Base-by-base conservation (phyloP, 1,140 invertebrate species). In the Lordiphosa mommai region DNA sequence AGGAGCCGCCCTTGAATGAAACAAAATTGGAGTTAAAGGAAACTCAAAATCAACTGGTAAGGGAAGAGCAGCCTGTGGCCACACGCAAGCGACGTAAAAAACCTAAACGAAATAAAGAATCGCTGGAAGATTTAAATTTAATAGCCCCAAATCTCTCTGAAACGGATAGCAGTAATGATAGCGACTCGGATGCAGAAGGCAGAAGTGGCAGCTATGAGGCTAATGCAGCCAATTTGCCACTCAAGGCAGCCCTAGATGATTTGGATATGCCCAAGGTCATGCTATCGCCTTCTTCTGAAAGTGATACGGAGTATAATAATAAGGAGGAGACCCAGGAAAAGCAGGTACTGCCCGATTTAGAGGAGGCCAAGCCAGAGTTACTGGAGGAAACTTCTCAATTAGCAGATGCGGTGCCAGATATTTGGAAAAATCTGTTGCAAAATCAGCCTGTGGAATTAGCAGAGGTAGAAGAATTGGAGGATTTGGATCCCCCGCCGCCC, bases 111-210 rank as follows among this genome's bases (percentile, higher is more conserved):
- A 90, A 91, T 14, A 91, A 92, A 50, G 90, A 91, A 16, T 92
- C 93, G 57, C 67, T 92, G 30, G 86, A 79, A 52, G 88, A 89
- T 53, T 60, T 89, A 0, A 94, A 96, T 90, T 88, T 96, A 4
- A 94, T 94, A 1, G 94, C 94, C 3, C 89, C 95, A 29, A 96
- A 96, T 91, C 89, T 96, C 40, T 96, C 94, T 1, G 95, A 96
- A 72, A 93, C 93, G 88, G 93, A 94, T 69, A 93, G 92, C 56
- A 94, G 93, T 85, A 94, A 95, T 63, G 94, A 95, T 61, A 93
- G 93, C 4, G 94, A 94, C 57, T 89, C 90, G 0, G 80, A 79
- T 44, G 63, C 55, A 13, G n/a, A n/a, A n/a, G 33, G n/a, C 33
- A 56, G 23, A 3, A 50, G 27, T 7, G 66, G 27, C 55, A 44